phyloP scores from a whole-genome alignment of 2,113 vertebrate species.

The Lanius ludovicianus region DNA sequence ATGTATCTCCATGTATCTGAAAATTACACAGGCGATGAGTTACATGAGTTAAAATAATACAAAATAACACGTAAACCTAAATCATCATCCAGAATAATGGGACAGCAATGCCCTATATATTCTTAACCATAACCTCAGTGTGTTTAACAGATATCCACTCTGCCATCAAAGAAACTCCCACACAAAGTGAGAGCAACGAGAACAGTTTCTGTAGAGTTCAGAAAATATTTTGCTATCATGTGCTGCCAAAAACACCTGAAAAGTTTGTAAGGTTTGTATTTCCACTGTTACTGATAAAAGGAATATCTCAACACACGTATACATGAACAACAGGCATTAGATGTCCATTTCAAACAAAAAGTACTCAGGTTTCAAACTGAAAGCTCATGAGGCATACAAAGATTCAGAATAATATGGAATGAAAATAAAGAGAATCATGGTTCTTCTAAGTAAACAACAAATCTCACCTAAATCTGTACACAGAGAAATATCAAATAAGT shows the following conservation, averaged over 20 bases:
- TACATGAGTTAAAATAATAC: background rate
- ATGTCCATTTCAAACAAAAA: background rate
- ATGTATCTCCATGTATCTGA: background rate
- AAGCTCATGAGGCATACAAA: background rate
- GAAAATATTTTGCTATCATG: background rate
- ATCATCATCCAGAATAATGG: background rate
- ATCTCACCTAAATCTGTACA: background rate
- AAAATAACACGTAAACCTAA: background rate
- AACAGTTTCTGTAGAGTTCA: background rate
- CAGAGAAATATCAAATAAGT: background rate
- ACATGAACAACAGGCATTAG: background rate
- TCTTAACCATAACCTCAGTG: background rate
- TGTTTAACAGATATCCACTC: fast-evolving
- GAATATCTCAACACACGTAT: background rate
- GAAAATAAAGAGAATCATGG: fast-evolving
- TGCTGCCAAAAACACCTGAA: background rate
- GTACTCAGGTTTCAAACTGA: background rate
- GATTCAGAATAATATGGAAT: background rate
- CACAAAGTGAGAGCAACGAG: background rate
- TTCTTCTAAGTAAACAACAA: background rate
- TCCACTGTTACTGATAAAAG: background rate
- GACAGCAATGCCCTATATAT: background rate
- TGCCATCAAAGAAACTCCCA: background rate
- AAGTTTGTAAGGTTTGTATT: background rate
- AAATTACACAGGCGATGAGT: background rate